Percentiles rank a stretch among this genome's conserved stretches.
phyloP scores from a whole-genome alignment of 2,113 vertebrate species.

The Pungitius pungitius region DNA sequence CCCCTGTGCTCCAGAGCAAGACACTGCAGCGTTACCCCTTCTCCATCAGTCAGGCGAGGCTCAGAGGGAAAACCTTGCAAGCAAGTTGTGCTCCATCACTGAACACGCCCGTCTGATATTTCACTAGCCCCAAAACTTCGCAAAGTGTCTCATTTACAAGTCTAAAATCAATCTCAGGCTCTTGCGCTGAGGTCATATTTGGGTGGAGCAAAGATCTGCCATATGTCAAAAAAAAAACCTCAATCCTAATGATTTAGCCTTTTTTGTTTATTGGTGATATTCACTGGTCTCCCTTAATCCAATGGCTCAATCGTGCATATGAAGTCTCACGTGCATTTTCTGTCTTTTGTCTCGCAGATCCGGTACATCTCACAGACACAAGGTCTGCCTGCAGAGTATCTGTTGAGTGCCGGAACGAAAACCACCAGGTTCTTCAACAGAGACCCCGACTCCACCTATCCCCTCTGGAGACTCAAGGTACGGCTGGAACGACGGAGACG shows the following conservation, averaged over 20 bases:
- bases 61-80: conserved; percentile 64
- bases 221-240: conserved; percentile 18
- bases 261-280: not conserved
- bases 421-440: conserved; percentile 99
- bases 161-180: conserved; percentile 44
- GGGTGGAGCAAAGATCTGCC: conserved; percentile 27
- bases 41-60: conserved; percentile 54
- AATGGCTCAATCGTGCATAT: conserved; percentile 27
- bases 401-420: conserved; percentile 97
- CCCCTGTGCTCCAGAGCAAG: conserved; percentile 73
- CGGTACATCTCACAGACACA: conserved; percentile 99
- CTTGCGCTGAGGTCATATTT: conserved; percentile 43
- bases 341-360: conserved; percentile 84
- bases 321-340: conserved; percentile 13
- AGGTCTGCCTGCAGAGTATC: conserved; percentile 97
- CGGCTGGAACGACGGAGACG: not conserved
- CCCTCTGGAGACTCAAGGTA: conserved; percentile 99
- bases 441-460: conserved; percentile 95
- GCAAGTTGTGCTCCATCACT: conserved; percentile 54
- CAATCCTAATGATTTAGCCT: conserved; percentile 23
- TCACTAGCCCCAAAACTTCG: conserved; percentile 41
- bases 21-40: conserved; percentile 55
- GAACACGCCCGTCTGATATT: conserved; percentile 55
- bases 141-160: conserved; percentile 58
- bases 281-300: not conserved